Evolutionary conservation across 2,888 invertebrate genomes (phyloP), one percentile per base, ranked within the genome.

Genomic region (Lasioglossum villosulum): DNA sequence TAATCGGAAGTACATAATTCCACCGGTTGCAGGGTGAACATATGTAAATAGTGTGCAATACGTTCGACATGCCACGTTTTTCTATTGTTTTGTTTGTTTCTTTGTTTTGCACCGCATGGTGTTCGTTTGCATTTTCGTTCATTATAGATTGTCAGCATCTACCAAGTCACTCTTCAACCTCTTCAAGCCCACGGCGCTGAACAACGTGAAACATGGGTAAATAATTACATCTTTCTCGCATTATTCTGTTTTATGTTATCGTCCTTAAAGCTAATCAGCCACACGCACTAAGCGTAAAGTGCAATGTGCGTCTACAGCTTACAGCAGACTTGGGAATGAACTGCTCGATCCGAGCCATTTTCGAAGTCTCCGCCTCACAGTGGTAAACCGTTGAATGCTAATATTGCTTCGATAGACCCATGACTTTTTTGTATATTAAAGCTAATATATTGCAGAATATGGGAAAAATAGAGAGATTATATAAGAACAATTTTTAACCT

Each of bases 111-210:
- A 93, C 93, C 92, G 94, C 94, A 94, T 93, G 94, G 91, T 93
- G 93, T 93, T 91, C 91, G 92, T 93, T 92, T 93, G 92, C 91
- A 91, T 94, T 93, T 91, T 93, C 92, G 90, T 94, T 93, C 87
- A 92, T 94, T 94, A 91, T 94, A 95, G 95, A 95, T 94, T 95
- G 92, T 94, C 95, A 90, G 91, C 95, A 86, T 94, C 95, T 87
- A 95, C 95, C 93, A 95, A 95, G 93, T 95, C 95, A 89, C 93
- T 95, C 93, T 95, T 95, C 95, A 95, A 95, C 94, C 95, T 95
- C 92, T 95, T 95, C 93, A 95, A 95, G 94, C 95, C 94, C 71
- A 92, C 93, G 90, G 91, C 92, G 92, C 92, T 93, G 90, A 94
- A 92, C 94, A 95, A 94, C 93, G 92, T 95, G 87, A 95, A 95